Conservation (phyloP, 1,140 invertebrate species). For the Aphis craccivora region DNA sequence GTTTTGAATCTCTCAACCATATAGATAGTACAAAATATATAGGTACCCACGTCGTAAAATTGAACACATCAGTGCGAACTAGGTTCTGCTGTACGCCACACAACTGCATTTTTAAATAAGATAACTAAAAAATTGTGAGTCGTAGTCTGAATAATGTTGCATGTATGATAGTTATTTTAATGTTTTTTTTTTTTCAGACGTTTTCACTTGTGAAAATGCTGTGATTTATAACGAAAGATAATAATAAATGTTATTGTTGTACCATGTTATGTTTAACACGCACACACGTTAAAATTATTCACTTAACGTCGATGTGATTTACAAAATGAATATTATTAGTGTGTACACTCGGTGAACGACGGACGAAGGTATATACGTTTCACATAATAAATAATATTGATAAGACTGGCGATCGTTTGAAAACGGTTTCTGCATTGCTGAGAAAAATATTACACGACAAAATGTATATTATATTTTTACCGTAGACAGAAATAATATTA, state of each 20-base stretch:
- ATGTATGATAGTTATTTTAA: neutral
- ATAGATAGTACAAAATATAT: neutral
- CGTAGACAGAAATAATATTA: neutral
- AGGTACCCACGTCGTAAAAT: neutral
- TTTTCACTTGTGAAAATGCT: neutral
- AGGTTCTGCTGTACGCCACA: neutral
- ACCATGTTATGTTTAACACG: neutral
- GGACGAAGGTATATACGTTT: neutral
- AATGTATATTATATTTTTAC: neutral
- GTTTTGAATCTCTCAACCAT: neutral
- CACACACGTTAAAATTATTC: neutral
- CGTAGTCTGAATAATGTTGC: neutral
- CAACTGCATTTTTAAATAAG: neutral
- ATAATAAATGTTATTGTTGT: neutral
- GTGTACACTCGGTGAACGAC: neutral
- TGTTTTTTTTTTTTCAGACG: no score
- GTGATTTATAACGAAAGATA: neutral
- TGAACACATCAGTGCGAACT: neutral
- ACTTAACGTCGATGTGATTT: neutral
- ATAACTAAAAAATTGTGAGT: neutral
- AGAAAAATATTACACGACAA: neutral
- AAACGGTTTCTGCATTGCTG: neutral
- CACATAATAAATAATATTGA: neutral
- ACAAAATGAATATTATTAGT: no score
- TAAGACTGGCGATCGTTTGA: neutral